phyloP scores from a whole-genome alignment of 2,113 vertebrate genomes.

The Lamprotornis superbus region DNA sequence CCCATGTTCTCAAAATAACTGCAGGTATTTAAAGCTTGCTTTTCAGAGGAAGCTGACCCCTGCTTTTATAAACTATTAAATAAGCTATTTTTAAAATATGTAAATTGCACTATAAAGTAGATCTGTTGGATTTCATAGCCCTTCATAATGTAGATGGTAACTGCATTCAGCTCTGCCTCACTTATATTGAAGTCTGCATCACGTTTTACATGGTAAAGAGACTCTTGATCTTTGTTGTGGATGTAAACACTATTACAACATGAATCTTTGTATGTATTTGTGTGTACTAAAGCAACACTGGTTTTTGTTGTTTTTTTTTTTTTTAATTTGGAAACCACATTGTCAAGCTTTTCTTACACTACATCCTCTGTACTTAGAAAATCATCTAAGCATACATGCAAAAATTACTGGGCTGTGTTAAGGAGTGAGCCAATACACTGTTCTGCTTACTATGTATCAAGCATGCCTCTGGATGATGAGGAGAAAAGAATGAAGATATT shows the following conservation, averaged over 20 bases:
- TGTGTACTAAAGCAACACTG: background rate
- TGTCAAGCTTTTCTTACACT: background rate
- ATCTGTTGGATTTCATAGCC: background rate
- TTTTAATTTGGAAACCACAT: background rate
- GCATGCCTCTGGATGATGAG: background rate
- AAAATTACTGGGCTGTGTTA: background rate
- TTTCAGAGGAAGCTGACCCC: conserved; percentile 51
- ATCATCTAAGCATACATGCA: background rate
- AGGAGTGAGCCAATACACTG: background rate
- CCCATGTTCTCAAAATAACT: conserved; percentile 60
- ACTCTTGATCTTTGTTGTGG: background rate
- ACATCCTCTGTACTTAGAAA: background rate
- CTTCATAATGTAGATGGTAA: background rate
- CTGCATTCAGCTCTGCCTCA: background rate
- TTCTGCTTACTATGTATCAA: background rate
- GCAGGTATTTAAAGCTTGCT: conserved; percentile 50
- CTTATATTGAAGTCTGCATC: background rate
- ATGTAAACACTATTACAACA: background rate
- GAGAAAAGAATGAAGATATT: background rate
- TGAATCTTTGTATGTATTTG: background rate
- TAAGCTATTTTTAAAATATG: conserved; percentile 51
- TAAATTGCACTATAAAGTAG: background rate
- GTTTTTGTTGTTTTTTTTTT: no score
- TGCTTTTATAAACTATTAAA: conserved; percentile 65
- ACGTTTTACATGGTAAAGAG: background rate